Conservation (phyloP, 2,797 vertebrate genomes). For the Gorsachius magnificus region DNA sequence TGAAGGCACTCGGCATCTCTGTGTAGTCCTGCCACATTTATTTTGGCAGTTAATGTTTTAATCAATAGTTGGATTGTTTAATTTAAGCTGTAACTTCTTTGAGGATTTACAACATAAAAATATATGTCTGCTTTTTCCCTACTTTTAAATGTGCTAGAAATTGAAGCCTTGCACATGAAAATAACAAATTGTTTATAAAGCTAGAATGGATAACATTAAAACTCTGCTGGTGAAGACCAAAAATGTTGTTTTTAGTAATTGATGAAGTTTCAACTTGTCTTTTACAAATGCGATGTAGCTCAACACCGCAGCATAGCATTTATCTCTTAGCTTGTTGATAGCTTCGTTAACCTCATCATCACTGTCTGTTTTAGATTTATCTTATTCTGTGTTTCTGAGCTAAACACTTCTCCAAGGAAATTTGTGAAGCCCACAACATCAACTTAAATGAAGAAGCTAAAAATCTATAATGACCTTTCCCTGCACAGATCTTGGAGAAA, state of each 20-base stretch:
- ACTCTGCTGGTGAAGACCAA: not conserved
- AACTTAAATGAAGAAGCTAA: not conserved
- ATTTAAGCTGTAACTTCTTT: constrained; percentile 18
- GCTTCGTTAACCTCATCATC: not conserved
- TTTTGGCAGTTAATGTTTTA: constrained; percentile 54
- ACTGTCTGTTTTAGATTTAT: not conserved
- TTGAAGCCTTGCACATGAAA: not conserved
- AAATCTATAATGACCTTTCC: not conserved
- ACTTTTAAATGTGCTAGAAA: not conserved
- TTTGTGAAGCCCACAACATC: not conserved
- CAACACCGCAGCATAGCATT: not conserved
- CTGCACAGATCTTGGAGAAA: not conserved
- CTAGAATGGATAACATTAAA: not conserved
- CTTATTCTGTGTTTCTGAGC: not conserved
- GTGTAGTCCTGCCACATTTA: not conserved
- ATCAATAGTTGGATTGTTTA: constrained; percentile 36
- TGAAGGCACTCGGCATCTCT: constrained; percentile 10
- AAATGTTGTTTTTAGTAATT: not conserved
- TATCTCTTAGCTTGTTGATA: not conserved
- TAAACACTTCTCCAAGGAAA: not conserved
- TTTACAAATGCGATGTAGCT: not conserved
- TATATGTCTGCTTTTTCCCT: not conserved
- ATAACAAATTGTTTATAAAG: not conserved
- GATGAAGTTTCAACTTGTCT: not conserved
- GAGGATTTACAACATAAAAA: constrained; percentile 13